Base-by-base conservation (phyloP, 2,113 vertebrate genomes). In the Trogon melanurus region DNA sequence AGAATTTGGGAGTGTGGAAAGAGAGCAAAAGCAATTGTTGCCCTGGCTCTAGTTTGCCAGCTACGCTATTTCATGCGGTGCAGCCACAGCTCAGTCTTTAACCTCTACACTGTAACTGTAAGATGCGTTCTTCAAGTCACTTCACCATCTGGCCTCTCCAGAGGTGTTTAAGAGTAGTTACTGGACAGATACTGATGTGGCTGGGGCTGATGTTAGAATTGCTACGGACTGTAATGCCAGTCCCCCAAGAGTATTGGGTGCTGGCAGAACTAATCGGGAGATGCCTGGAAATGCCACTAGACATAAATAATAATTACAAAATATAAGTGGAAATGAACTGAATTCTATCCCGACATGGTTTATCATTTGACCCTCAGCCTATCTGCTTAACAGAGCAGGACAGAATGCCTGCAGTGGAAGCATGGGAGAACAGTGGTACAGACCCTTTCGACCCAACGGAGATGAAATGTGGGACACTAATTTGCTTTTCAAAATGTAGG, bases 401-500 rank as follows among this genome's bases (percentile, higher is more conserved):
- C 12, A 44, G 69, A 83, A 67, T 0, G 3, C 50, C 73, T 73
- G 73, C 78, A 73, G 87, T 14, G 11, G n/a, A 26, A 91, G 66
- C 48, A 26, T 32, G 11, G 13, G 16, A 87, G 58, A 85, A 20
- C 36, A 78, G 51, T 30, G 58, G 44, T 7, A 54, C 16, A 60
- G 60, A 47, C 79, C 23, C 19, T 79, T 82, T 85, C 8, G 1
- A 73, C 29, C 51, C 67, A 57, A 20, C 1, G 1, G 51, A 85
- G 57, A 85, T 25, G 36, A 95, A 95, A 94, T 57, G 51, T 45
- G 57, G 75, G 87, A 85, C 41, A 27, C 22, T 48, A 41, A 89
- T 83, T 79, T 66, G 89, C 80, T 95, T 91, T 82, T 57, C 44
- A 71, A 93, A 94, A 97, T 83, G 64, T 89, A 96, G 93, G 94